Evolutionary conservation across 2,113 vertebrate genomes (phyloP).

Genomic region (Odocoileus virginianus): DNA sequence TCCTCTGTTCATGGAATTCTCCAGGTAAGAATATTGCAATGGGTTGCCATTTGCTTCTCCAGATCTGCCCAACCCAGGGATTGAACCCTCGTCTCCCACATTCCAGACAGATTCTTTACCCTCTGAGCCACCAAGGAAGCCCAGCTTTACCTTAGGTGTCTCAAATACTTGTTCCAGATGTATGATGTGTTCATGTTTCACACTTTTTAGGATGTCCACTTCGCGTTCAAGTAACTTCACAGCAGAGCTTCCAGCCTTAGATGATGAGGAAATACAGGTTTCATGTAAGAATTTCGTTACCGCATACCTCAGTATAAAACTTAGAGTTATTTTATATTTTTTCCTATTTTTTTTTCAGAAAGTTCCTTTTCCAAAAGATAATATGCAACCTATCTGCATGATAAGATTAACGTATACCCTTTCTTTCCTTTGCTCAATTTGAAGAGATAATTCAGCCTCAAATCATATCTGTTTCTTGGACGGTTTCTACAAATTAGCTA

Average conservation of each 20-base stretch:
- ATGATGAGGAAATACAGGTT: conserved; percentile 48
- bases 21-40: not conserved
- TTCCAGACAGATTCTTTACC: not conserved
- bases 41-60: not conserved
- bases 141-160: not conserved
- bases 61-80: not conserved
- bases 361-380: conserved; percentile 17
- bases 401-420: not conserved
- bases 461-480: not conserved
- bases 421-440: conserved; percentile 34
- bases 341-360: not conserved
- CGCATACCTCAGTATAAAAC: not conserved
- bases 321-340: not conserved
- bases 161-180: conserved; percentile 88
- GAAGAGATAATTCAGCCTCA: conserved; percentile 4
- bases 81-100: not conserved
- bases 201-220: conserved; percentile 86
- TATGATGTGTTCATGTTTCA: conserved; percentile 87
- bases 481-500: conserved; percentile 22
- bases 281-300: not conserved
- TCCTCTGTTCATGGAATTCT: not conserved
- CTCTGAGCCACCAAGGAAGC: not conserved
- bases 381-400: not conserved
- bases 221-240: conserved; percentile 87
- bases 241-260: conserved; percentile 87